phyloP scores from a whole-genome alignment of 2,888 invertebrate genomes.

The Watsonalla binaria region DNA sequence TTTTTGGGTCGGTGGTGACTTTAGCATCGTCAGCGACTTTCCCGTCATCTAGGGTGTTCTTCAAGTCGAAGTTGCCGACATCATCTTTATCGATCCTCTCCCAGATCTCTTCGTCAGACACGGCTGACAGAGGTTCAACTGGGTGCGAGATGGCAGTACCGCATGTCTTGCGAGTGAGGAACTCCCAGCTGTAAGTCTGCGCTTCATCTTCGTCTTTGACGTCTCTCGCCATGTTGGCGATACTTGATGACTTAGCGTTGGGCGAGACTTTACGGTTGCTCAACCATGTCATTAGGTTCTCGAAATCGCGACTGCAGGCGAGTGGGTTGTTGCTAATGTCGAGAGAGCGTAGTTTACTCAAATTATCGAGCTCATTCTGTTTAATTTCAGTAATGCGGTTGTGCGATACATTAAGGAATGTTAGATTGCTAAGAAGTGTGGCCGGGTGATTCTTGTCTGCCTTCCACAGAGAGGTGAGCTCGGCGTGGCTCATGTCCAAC shows the following conservation, averaged over 20 bases:
- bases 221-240: conserved; percentile 61
- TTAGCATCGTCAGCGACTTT: conserved; percentile 51
- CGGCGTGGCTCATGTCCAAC: conserved; percentile 85
- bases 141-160: conserved; percentile 51
- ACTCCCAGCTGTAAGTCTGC: conserved; percentile 63
- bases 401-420: conserved; percentile 78
- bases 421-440: conserved; percentile 74
- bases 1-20: conserved; percentile 5
- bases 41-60: conserved; percentile 62
- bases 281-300: conserved; percentile 82
- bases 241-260: conserved; percentile 54
- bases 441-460: conserved; percentile 66
- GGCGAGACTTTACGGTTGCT: conserved; percentile 78
- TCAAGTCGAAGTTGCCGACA: conserved; percentile 62
- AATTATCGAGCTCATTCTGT: conserved; percentile 77
- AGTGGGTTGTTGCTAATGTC: conserved; percentile 83
- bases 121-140: conserved; percentile 50
- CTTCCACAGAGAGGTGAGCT: conserved; percentile 82
- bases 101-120: conserved; percentile 71
- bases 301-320: conserved; percentile 83
- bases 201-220: conserved; percentile 50
- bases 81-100: conserved; percentile 63
- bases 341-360: conserved; percentile 77
- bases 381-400: conserved; percentile 79
- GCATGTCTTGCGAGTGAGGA: conserved; percentile 66